Base-by-base conservation (phyloP, 2,113 vertebrate genomes). In the Ardeotis arabs region DNA sequence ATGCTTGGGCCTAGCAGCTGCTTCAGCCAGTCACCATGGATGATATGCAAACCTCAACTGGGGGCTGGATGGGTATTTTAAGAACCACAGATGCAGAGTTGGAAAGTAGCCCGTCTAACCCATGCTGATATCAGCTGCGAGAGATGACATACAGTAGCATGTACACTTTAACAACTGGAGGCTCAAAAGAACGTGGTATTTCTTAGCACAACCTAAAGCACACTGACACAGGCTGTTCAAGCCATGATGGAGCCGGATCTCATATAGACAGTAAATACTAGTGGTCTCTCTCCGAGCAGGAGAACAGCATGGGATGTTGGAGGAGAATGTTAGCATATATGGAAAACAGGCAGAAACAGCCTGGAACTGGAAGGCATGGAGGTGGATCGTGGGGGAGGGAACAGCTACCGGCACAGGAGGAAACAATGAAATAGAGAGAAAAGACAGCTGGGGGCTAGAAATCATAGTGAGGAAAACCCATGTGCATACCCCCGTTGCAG, bases 21-120 rank as follows among this genome's bases (percentile, higher is more conserved):
- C 89, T 96, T 83, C 93, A 94, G 90, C 95, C 96, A 96, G 82
- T 96, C 94, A 97, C 55, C 29, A 27, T 6, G 53, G 75, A 33
- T 89, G 81, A 91, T 15, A 92, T 4, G 28, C 62, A 95, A 89
- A 76, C 62, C 59, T 87, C 50, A 73, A 0, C 0, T 50, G 2
- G 3, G 47, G 44, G 84, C 59, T 21, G 33, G 33, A 58, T 24
- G 81, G 44, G 39, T 86, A 87, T 96, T 97, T 96, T 95, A 95
- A 93, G 96, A 90, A 56, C 27, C 66, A 90, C 83, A 96, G 78
- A 93, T 69, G 85, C 79, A 78, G 50, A 62, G n/a, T 27, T 82
- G 84, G 82, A 68, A 81, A 72, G 55, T 3, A 53, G 47, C 44
- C 58, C 1, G 0, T 75, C 88, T 94, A 86, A 93, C 85, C 52